phyloP scores from a whole-genome alignment of 2,113 vertebrate genomes.

The Chaenogobius annularis region DNA sequence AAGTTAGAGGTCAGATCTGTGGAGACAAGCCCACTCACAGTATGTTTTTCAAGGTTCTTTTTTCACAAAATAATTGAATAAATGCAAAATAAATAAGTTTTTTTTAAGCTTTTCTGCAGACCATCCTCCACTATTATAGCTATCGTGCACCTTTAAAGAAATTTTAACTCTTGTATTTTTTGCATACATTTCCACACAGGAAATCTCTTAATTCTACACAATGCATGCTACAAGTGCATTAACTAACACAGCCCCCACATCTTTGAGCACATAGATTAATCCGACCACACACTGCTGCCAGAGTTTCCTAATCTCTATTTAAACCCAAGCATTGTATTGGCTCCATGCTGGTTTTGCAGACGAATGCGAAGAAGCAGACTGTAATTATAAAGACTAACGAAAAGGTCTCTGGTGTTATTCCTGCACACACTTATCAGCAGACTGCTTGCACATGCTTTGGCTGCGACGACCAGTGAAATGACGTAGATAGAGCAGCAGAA shows the following conservation, averaged over 20 bases:
- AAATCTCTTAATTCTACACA: slow-evolving; percentile 56
- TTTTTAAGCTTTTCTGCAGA: neutral
- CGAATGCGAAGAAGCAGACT: slow-evolving; percentile 5
- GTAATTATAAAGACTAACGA: neutral
- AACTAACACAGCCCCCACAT: slow-evolving; percentile 58
- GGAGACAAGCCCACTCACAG: too few species aligned
- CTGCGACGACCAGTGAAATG: slow-evolving; percentile 28
- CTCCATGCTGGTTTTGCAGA: slow-evolving; percentile 6
- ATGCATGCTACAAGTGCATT: slow-evolving; percentile 48
- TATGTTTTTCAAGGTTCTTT: too few species aligned
- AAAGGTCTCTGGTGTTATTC: neutral
- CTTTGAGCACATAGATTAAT: slow-evolving; percentile 51
- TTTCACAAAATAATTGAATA: neutral
- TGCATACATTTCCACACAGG: slow-evolving; percentile 33
- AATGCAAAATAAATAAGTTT: slow-evolving; percentile 2
- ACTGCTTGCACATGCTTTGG: slow-evolving; percentile 30
- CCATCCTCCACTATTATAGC: too few species aligned
- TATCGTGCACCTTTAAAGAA: too few species aligned
- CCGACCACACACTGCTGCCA: slow-evolving; percentile 36
- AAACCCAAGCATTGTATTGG: neutral
- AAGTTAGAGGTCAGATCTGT: too few species aligned
- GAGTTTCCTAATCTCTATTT: slow-evolving; percentile 24
- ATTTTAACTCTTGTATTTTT: neutral
- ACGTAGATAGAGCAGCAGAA: slow-evolving; percentile 37
- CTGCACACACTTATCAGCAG: slow-evolving; percentile 15